Evolutionary conservation across 2,888 invertebrate genomes (phyloP), one percentile per base, ranked within the genome.

Genomic region (Brachyptera risi): DNA sequence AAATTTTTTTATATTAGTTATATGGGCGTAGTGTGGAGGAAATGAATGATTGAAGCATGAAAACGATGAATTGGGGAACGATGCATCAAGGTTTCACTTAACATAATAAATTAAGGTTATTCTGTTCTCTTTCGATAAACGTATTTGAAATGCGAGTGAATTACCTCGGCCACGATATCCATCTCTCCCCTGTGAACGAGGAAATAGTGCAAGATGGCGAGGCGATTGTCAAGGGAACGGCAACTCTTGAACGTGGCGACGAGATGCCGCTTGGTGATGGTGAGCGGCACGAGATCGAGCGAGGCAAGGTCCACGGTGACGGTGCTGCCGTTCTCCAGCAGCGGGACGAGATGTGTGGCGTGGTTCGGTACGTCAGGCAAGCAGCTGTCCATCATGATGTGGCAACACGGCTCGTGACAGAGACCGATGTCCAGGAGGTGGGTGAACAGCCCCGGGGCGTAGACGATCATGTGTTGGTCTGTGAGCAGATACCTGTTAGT

Each of bases 351-450:
- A 66, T 86, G 83, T 0, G 83, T 83, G 2, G 83, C 79, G 17
- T 79, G 76, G 1, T 78, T 75, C n/a, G 77, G 75, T 40, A 79
- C 75, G 0, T 88, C 84, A 17, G 87, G 80, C 0, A 89, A 82
- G n/a, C 42, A 42, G 24, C 58, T 74, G 73, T 90, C 89, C 49
- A 86, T 78, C 15, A 66, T 59, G 58, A 91, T 83, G 70, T 91
- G 90, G 68, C 89, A 88, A 68, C 87, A 87, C 0, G 93, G 92
- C 72, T 92, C 92, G 74, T 92, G 93, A 69, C 84, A 83, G 9
- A 87, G 77, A 2, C 92, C 90, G 51, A 93, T 86, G 76, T 95
- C 94, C 58, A 95, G 77, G 24, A 94, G 76, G 71, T 95, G 93
- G 0, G 89, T 86, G 76, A 92, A 94, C 27, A 90, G 79, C 71